Percentiles rank a stretch among this genome's conserved stretches.
These are phyloP conservation scores for Himalopsyche anomala DNA, from an alignment of 2,888 invertebrate genomes.

Conservation along the genomic window DNA sequence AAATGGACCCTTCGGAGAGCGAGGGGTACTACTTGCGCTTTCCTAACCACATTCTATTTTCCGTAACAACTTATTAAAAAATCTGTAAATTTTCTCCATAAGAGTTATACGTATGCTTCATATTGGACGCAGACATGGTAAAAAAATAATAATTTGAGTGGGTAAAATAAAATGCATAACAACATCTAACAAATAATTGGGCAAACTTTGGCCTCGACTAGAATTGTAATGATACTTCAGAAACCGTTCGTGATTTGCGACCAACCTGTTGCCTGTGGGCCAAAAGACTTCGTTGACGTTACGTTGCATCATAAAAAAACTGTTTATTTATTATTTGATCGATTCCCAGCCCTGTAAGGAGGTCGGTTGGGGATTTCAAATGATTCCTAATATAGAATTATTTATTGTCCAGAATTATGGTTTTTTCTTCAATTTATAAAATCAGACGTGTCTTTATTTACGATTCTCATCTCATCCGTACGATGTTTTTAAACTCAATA, in stretches of 20 bases:
- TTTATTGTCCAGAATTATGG: constrained; percentile 19
- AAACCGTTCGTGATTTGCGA: not conserved
- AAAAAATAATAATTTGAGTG: not conserved
- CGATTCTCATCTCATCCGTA: not conserved
- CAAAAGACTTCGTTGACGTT: not conserved
- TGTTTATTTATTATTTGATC: constrained; percentile 13
- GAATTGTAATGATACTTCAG: not conserved
- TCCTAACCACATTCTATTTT: too few species aligned
- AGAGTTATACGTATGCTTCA: too few species aligned
- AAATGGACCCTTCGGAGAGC: too few species aligned
- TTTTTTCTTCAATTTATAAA: constrained; percentile 14
- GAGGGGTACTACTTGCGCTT: too few species aligned
- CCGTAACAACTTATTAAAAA: too few species aligned
- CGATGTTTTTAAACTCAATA: not conserved
- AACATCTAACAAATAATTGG: not conserved
- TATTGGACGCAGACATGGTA: too few species aligned
- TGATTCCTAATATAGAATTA: constrained; percentile 37
- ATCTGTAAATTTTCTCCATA: too few species aligned
- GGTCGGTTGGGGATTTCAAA: not conserved
- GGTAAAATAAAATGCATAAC: not conserved
- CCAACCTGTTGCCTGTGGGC: constrained; percentile 1
- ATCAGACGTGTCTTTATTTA: constrained; percentile 38
- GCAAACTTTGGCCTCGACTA: not conserved
- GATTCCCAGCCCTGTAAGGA: constrained; percentile 21
- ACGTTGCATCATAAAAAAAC: not conserved